Evolutionary conservation across 2,888 invertebrate genomes (phyloP), one percentile per base, ranked within the genome.

Genomic region (Xestoiulus laeticollis): DNA sequence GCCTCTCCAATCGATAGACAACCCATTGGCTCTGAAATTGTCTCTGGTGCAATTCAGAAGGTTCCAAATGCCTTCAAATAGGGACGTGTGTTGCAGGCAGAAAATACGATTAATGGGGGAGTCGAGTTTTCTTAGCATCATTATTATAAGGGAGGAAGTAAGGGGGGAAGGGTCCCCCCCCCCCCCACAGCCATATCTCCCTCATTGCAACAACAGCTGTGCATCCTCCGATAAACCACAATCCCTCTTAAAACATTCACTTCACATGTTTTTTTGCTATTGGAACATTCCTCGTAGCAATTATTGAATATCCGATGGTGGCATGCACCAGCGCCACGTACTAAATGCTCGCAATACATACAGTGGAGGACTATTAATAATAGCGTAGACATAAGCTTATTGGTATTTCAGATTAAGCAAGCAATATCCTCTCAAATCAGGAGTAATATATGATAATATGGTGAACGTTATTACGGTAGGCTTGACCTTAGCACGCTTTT

Each of bases 1-100:
- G 78, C 78, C 78, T 78, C 78, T 30, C 78, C 78, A 78, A 78
- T 78, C 78, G 78, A 78, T 78, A 78, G 78, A 78, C 78, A 78
- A 78, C 78, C 78, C 78, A 78, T 78, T 78, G 78, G 78, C 78
- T 78, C 30, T 78, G 78, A 78, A 78, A 78, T 78, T 78, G 78
- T 78, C 78, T 78, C 78, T 78, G 78, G 78, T 78, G 78, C 78
- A 78, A 78, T 78, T 78, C 78, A 78, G 78, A 78, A 78, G 78
- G 78, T 78, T 78, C 78, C 78, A 78, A 78, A 78, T 78, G 78
- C 78, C 30, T 30, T 78, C 78, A 30, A 78, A 78, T 78, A 30
- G 78, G 78, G 78, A 78, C 78, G 78, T 30, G 78, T 78, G 78
- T 78, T 30, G 30, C 78, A 78, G 78, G 30, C 78, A 78, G 78